A percentile compares a stretch with the other conserved stretches of the same genome.
Evolutionary conservation across 1,140 invertebrate genomes (phyloP).

Genomic region (Phenacoccus solenopsis): DNA sequence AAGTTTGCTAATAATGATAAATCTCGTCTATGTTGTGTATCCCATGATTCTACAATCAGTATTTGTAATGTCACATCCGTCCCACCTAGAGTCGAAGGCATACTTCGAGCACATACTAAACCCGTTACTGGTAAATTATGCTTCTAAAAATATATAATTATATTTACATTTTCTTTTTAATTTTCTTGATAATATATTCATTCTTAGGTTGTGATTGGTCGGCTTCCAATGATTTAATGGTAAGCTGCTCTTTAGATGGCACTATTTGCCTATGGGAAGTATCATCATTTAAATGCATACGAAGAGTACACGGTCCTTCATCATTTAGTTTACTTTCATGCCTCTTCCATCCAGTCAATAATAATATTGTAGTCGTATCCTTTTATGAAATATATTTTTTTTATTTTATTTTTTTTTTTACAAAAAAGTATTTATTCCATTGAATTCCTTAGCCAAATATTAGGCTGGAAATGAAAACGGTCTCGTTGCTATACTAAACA

Average conservation of each 20-base stretch:
- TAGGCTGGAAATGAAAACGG: constrained; percentile 65
- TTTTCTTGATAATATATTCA: constrained; percentile 11
- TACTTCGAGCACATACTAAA: constrained; percentile 59
- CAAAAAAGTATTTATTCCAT: background rate
- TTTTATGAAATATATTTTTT: constrained; percentile 32
- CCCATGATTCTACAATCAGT: constrained; percentile 63
- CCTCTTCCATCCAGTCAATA: constrained; percentile 72
- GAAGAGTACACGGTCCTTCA: constrained; percentile 49
- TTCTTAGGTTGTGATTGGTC: constrained; percentile 66
- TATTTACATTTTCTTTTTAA: too few species aligned
- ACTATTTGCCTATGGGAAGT: constrained; percentile 64
- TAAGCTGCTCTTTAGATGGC: constrained; percentile 62
- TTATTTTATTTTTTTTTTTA: background rate
- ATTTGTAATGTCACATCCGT: constrained; percentile 62
- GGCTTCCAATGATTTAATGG: constrained; percentile 67
- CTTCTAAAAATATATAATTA: constrained; percentile 8
- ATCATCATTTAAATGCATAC: constrained; percentile 42
- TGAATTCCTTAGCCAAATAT: constrained; percentile 7
- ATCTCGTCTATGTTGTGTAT: constrained; percentile 64
- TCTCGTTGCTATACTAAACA: constrained; percentile 64
- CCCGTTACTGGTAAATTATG: constrained; percentile 54
- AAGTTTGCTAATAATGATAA: constrained; percentile 82
- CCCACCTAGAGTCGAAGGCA: constrained; percentile 53
- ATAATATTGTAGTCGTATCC: constrained; percentile 76
- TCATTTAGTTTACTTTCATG: constrained; percentile 54